phyloP scores from a whole-genome alignment of 2,888 invertebrate genomes.

The Pycnomerus fuliginosus region DNA sequence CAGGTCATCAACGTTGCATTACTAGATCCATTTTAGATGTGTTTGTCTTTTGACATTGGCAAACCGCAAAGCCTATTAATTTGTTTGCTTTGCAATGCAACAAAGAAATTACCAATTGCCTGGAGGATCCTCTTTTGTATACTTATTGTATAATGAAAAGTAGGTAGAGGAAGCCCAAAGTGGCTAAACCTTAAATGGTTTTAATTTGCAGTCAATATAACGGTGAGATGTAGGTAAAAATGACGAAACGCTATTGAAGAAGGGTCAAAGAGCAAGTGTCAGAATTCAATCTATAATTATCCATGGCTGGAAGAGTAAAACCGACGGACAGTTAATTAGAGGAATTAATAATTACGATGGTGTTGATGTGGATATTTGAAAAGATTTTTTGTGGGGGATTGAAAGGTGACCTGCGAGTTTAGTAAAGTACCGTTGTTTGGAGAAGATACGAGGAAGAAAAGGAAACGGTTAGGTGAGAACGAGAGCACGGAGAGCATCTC shows the following conservation, averaged over 20 bases:
- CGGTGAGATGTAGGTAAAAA: conserved; percentile 12
- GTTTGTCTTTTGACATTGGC: no score
- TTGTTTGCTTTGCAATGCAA: no score
- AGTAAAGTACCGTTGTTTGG: conserved; percentile 16
- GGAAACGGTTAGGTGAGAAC: conserved; percentile 18
- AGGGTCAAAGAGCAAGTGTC: conserved; percentile 28
- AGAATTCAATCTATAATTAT: conserved; percentile 30
- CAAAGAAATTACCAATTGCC: no score
- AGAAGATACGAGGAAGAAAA: conserved; percentile 14
- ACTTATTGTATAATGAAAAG: conserved; percentile 18
- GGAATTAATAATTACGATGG: conserved; percentile 14
- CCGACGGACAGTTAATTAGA: conserved; percentile 20
- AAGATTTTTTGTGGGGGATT: conserved; percentile 12
- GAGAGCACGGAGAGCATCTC: no score
- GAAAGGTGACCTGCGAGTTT: conserved; percentile 15
- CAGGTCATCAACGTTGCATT: no score
- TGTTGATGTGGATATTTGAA: conserved; percentile 12
- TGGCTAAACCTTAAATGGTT: conserved; percentile 15
- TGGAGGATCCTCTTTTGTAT: no score
- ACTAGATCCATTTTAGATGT: no score
- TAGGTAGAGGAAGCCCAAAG: no score
- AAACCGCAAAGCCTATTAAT: no score
- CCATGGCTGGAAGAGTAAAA: conserved; percentile 12
- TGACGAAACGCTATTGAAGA: conserved; percentile 21
- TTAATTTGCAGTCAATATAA: conserved; percentile 18